These are phyloP conservation scores for Cydia amplana DNA, from an alignment of 1,140 invertebrate species.

Conservation along the genomic window DNA sequence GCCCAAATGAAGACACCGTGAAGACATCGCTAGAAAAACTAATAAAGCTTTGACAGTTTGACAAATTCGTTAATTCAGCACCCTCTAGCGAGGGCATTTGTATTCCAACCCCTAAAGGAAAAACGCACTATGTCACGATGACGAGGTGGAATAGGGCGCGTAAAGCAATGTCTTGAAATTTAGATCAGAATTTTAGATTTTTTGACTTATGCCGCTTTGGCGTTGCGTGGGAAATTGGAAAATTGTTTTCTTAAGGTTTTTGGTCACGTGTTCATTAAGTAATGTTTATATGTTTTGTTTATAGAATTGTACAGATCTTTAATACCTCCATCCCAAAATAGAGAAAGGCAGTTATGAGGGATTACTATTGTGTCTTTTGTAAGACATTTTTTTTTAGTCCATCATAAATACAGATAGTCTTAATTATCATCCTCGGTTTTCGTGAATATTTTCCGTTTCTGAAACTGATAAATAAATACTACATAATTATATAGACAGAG, in stretches of 20 bases:
- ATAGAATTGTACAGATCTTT: neutral
- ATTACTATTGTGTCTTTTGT: too few relatives aligned
- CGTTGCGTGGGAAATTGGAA: neutral
- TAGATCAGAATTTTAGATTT: conserved; percentile 4
- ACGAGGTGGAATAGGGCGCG: neutral
- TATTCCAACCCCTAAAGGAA: neutral
- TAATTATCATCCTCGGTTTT: too few relatives aligned
- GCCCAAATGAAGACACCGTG: conserved; percentile 39
- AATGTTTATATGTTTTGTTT: neutral
- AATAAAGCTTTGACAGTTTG: conserved; percentile 70
- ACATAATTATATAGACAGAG: too few relatives aligned
- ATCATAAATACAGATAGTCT: too few relatives aligned
- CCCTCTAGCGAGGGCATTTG: conserved; percentile 38
- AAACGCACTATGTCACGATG: conserved; percentile 6
- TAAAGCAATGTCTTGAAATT: neutral
- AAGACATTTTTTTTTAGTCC: too few relatives aligned
- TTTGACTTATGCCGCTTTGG: neutral
- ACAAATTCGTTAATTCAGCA: conserved; percentile 72
- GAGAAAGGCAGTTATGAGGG: too few relatives aligned
- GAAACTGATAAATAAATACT: too few relatives aligned
- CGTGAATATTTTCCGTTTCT: too few relatives aligned
- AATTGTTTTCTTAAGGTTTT: conserved; percentile 14
- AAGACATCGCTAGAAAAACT: conserved; percentile 54
- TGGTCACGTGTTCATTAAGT: neutral
- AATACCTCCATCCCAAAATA: too few relatives aligned